phyloP scores from a whole-genome alignment of 2,888 invertebrate genomes.

The Helleia helle region DNA sequence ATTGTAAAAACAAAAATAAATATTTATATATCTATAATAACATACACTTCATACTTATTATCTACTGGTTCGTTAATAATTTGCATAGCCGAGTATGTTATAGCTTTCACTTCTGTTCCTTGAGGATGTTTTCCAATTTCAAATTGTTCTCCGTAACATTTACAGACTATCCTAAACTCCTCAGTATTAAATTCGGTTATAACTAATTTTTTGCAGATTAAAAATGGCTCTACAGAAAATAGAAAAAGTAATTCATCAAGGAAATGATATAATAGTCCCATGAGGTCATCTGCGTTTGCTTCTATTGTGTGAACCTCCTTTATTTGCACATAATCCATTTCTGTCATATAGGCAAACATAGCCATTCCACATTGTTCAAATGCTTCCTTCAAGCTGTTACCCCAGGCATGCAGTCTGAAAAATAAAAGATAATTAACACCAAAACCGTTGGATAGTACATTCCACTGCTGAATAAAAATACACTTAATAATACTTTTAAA shows the following conservation, averaged over 20 bases:
- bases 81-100: constrained; percentile 99
- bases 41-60: constrained; percentile 90
- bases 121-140: constrained; percentile 94
- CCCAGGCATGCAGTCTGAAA: constrained; percentile 93
- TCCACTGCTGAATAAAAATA: too few relatives aligned
- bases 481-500: too few relatives aligned
- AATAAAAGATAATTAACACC: neutral
- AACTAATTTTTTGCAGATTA: constrained; percentile 89
- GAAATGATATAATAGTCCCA: constrained; percentile 91
- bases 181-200: constrained; percentile 90
- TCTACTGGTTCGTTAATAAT: constrained; percentile 81
- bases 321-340: constrained; percentile 87
- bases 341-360: constrained; percentile 99
- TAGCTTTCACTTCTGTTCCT: constrained; percentile 98
- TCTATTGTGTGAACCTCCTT: constrained; percentile 85
- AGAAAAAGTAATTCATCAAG: constrained; percentile 94
- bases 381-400: constrained; percentile 86
- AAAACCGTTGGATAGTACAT: too few relatives aligned
- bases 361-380: constrained; percentile 96
- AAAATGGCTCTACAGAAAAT: constrained; percentile 92
- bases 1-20: constrained; percentile 16
- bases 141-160: constrained; percentile 95
- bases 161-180: constrained; percentile 86
- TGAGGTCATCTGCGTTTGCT: constrained; percentile 91
- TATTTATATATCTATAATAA: constrained; percentile 95